Conservation (phyloP, 2,113 vertebrate species). For the Anser brachyrhynchus region DNA sequence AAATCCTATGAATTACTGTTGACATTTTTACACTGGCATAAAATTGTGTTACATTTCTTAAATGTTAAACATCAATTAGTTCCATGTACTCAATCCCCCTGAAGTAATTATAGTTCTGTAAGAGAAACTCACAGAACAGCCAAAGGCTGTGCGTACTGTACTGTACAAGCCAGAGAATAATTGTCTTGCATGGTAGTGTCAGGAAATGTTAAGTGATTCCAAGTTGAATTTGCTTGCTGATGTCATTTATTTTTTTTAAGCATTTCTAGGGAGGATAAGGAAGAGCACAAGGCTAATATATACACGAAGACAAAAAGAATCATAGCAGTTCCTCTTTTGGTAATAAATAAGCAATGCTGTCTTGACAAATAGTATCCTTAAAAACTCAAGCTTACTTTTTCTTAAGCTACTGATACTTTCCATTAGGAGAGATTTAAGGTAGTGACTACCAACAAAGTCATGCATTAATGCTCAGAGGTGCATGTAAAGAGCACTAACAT, state of each 20-base stretch:
- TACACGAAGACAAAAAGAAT: not conserved
- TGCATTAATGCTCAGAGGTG: not conserved
- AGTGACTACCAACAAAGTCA: not conserved
- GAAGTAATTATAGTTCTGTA: conserved; percentile 52
- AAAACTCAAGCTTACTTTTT: not conserved
- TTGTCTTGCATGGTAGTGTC: conserved; percentile 1
- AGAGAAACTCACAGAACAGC: not conserved
- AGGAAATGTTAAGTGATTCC: conserved; percentile 45
- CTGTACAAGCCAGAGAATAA: not conserved
- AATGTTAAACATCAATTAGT: conserved; percentile 60
- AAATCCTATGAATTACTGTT: conserved; percentile 36
- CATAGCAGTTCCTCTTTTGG: not conserved
- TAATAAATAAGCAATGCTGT: not conserved
- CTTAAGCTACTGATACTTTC: not conserved
- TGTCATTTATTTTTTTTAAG: not conserved
- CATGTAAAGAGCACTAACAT: not conserved
- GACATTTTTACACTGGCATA: conserved; percentile 36
- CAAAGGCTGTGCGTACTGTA: not conserved
- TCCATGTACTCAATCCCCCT: not conserved
- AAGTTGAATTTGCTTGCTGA: not conserved
- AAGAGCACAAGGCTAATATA: not conserved
- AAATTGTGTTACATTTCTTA: conserved; percentile 33
- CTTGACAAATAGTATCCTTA: not conserved
- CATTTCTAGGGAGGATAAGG: not conserved
- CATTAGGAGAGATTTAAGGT: not conserved